These are phyloP conservation scores for Microtus pennsylvanicus DNA, from an alignment of 2,113 vertebrate genomes.

Conservation along the genomic window DNA sequence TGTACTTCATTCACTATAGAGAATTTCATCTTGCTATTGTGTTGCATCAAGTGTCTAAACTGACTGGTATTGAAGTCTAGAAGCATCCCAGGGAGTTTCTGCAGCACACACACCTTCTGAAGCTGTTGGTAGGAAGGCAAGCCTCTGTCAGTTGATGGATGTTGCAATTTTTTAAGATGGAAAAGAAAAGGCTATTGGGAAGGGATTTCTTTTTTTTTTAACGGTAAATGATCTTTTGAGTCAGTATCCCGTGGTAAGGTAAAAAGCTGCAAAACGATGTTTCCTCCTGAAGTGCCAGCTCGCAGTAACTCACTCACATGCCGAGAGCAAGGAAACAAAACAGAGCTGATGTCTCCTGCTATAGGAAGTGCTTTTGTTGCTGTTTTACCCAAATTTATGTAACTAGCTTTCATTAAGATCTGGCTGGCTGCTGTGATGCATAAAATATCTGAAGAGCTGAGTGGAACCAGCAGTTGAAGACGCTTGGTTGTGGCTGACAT, in stretches of 20 bases:
- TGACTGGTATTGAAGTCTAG: neutral
- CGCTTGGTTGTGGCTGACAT: constrained; percentile 1
- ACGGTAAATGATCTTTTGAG: constrained; percentile 50
- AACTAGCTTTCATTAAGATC: constrained; percentile 68
- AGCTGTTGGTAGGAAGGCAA: neutral
- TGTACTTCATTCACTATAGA: neutral
- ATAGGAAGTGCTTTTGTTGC: constrained; percentile 71
- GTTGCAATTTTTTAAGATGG: neutral
- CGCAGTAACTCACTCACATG: constrained; percentile 29
- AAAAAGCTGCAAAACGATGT: constrained; percentile 48
- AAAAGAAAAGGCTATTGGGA: neutral
- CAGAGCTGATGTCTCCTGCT: constrained; percentile 56
- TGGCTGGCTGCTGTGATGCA: constrained; percentile 33
- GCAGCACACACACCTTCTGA: neutral
- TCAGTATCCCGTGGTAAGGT: neutral
- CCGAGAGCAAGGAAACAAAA: constrained; percentile 54
- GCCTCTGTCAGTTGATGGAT: neutral
- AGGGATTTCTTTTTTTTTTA: neutral
- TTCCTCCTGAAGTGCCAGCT: constrained; percentile 42
- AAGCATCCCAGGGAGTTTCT: neutral
- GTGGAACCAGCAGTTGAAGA: constrained; percentile 46
- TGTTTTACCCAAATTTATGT: constrained; percentile 74
- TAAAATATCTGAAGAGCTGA: constrained; percentile 61
- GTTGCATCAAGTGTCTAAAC: neutral
- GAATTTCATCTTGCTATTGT: neutral